phyloP scores from a whole-genome alignment of 2,113 vertebrate species.

The Anolis sagrei region DNA sequence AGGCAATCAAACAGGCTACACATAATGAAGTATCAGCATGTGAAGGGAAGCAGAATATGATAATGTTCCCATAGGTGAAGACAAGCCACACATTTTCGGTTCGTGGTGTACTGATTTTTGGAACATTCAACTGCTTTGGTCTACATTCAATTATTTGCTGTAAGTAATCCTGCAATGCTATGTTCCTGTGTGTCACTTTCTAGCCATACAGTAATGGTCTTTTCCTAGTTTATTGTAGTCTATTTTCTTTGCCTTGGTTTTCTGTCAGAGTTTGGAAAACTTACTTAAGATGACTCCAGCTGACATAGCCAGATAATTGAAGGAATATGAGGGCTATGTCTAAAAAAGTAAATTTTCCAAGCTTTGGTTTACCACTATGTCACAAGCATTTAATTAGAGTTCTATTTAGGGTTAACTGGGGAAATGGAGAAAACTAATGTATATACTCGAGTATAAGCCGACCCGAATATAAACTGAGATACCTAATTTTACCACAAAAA shows the following conservation, averaged over 20 bases:
- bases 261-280: background rate
- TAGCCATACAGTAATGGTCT: background rate
- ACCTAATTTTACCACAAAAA: no score
- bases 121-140: background rate
- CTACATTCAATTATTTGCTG: background rate
- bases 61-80: constrained; percentile 12
- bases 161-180: background rate
- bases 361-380: no score
- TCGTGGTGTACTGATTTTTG: background rate
- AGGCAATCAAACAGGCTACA: constrained; percentile 22
- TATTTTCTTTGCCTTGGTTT: background rate
- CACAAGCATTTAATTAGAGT: no score
- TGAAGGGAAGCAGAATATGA: background rate
- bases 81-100: background rate
- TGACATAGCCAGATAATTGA: no score
- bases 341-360: no score
- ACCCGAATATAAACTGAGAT: no score
- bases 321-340: no score
- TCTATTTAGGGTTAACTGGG: no score
- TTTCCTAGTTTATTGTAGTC: background rate
- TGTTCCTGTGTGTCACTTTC: background rate
- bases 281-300: no score
- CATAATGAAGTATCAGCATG: constrained; percentile 42
- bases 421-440: no score
- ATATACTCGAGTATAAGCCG: no score